Evolutionary conservation across 2,113 vertebrate genomes (phyloP).

Genomic region (Pogona vitticeps): DNA sequence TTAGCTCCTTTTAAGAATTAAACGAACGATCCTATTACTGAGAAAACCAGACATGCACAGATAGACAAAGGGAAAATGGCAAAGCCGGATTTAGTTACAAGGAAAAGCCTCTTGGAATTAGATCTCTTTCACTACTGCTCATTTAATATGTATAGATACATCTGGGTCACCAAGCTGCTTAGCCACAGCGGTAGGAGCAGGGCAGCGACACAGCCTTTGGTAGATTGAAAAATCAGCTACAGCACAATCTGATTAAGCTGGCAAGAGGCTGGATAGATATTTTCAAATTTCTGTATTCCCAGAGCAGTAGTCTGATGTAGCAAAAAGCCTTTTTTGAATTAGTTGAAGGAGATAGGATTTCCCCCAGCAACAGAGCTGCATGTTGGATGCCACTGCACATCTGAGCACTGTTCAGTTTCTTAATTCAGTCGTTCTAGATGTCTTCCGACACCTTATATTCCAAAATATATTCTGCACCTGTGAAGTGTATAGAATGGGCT

Average conservation of each 20-base stretch:
- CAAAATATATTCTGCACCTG: background rate
- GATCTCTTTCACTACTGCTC: constrained; percentile 65
- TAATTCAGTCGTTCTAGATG: background rate
- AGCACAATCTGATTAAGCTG: constrained; percentile 40
- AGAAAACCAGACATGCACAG: constrained; percentile 29
- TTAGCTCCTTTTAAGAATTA: constrained; percentile 60
- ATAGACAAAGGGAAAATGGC: constrained; percentile 4
- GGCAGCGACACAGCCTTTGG: constrained; percentile 56
- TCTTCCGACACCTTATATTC: background rate
- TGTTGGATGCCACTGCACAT: background rate
- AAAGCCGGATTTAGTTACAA: constrained; percentile 60
- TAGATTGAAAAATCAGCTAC: constrained; percentile 53
- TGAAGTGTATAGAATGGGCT: background rate
- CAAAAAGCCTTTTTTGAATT: background rate
- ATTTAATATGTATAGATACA: constrained; percentile 70
- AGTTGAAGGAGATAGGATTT: background rate
- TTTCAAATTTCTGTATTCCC: constrained; percentile 39
- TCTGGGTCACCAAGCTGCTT: constrained; percentile 69
- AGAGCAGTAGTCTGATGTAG: constrained; percentile 15
- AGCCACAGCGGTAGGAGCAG: constrained; percentile 58
- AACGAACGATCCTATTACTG: constrained; percentile 62
- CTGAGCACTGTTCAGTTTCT: background rate
- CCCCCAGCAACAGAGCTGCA: background rate
- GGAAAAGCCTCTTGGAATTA: constrained; percentile 63
- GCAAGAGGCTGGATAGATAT: constrained; percentile 22